These are phyloP conservation scores for Ginglymostoma cirratum DNA, from an alignment of 2,113 vertebrate genomes.

Conservation along the genomic window DNA sequence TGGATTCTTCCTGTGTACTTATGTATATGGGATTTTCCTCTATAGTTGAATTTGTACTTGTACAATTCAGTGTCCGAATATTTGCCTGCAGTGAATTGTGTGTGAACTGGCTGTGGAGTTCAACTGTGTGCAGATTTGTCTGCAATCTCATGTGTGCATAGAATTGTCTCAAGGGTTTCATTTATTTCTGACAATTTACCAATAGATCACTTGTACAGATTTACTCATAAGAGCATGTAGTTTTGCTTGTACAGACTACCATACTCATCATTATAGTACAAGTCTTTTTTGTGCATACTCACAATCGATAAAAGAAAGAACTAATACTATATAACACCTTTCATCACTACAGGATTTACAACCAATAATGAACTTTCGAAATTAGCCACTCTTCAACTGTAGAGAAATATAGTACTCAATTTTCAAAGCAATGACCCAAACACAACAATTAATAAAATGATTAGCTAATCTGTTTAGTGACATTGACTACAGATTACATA, in stretches of 20 bases:
- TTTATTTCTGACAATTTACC: neutral
- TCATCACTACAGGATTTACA: neutral
- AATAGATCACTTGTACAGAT: neutral
- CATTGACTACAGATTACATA: neutral
- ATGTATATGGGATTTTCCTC: neutral
- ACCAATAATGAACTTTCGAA: neutral
- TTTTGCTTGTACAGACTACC: neutral
- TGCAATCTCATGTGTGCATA: neutral
- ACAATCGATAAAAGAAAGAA: neutral
- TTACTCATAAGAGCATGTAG: neutral
- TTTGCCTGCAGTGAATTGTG: neutral
- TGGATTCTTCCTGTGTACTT: neutral
- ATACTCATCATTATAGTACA: neutral
- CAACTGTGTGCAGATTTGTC: neutral
- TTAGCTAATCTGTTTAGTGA: neutral
- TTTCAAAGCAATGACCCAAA: neutral
- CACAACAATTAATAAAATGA: neutral
- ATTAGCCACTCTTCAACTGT: neutral
- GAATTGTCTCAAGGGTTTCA: neutral
- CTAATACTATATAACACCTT: neutral
- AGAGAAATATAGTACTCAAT: neutral
- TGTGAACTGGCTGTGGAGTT: neutral
- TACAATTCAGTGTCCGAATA: neutral
- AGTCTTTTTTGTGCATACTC: neutral
- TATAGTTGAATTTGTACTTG: neutral